Evolutionary conservation across 2,113 vertebrate species (phyloP).

Genomic region (Rhadina sibilatrix): DNA sequence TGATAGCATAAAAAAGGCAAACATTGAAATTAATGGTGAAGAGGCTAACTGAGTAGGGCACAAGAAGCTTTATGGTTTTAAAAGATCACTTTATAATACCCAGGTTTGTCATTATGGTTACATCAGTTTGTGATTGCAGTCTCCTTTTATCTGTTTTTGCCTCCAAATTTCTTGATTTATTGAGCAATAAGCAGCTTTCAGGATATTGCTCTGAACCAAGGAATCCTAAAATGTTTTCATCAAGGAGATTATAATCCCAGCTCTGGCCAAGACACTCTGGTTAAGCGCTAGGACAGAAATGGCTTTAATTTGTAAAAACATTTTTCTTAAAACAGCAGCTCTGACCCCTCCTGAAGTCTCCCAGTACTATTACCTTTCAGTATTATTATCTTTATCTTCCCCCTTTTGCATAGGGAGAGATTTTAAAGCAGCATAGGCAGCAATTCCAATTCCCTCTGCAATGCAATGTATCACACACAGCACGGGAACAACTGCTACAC

Average conservation of each 20-base stretch:
- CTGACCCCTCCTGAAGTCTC: not conserved
- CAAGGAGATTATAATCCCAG: not conserved
- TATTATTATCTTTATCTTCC: not conserved
- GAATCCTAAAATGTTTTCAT: not conserved
- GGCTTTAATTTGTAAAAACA: not conserved
- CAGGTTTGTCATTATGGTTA: not conserved
- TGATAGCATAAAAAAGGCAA: rapidly evolving
- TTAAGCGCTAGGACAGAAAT: not conserved
- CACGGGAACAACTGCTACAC: not conserved
- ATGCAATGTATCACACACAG: not conserved
- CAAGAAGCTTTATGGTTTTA: not conserved
- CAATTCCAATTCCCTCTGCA: not conserved
- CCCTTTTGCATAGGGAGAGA: not conserved
- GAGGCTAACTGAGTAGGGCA: not conserved
- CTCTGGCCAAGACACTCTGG: not conserved
- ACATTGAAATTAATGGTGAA: not conserved
- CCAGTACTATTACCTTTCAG: not conserved
- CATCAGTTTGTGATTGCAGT: not conserved
- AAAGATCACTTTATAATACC: not conserved
- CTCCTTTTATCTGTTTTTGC: not conserved
- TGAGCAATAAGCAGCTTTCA: not conserved
- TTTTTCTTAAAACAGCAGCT: not conserved
- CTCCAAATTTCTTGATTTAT: not conserved
- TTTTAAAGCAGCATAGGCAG: not conserved
- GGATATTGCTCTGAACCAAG: not conserved